A percentile compares a stretch with the other conserved stretches of the same genome.
Evolutionary conservation across 2,888 invertebrate genomes (phyloP).

Genomic region (Ceriagrion tenellum): DNA sequence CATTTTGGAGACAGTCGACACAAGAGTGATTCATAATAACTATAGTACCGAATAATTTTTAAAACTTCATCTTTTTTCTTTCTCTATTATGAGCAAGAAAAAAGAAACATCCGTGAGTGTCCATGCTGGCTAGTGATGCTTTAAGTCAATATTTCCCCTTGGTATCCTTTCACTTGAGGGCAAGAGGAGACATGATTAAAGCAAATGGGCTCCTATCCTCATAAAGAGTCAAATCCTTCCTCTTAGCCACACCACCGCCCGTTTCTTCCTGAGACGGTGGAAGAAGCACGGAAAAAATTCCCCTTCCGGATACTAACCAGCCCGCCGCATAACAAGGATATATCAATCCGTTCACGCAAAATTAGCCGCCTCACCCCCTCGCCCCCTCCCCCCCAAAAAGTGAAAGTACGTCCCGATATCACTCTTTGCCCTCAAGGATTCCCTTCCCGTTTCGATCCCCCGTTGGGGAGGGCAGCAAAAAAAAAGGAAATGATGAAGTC

Average conservation of each 20-base stretch:
- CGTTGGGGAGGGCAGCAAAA: neutral
- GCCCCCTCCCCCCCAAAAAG: no score
- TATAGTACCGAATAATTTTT: no score
- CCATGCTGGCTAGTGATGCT: neutral
- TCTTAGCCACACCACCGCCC: neutral
- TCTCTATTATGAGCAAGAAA: no score
- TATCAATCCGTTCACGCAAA: slow-evolving; percentile 56
- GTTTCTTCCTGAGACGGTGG: neutral
- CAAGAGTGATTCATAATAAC: no score
- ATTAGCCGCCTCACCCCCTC: slow-evolving; percentile 35
- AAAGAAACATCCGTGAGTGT: no score
- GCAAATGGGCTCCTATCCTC: neutral
- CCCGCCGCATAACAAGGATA: neutral
- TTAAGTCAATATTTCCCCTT: neutral
- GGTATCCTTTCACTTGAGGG: neutral
- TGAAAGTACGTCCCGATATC: slow-evolving; percentile 32
- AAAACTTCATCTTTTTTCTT: no score
- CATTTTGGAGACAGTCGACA: no score
- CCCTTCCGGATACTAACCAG: neutral
- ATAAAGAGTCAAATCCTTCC: neutral
- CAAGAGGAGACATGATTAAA: neutral
- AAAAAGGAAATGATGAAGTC: neutral
- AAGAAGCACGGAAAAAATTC: neutral
- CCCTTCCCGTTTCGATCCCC: neutral
- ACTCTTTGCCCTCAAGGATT: neutral